Evolutionary conservation across 2,888 invertebrate genomes (phyloP).

Genomic region (Sarcophaga rosellei): DNA sequence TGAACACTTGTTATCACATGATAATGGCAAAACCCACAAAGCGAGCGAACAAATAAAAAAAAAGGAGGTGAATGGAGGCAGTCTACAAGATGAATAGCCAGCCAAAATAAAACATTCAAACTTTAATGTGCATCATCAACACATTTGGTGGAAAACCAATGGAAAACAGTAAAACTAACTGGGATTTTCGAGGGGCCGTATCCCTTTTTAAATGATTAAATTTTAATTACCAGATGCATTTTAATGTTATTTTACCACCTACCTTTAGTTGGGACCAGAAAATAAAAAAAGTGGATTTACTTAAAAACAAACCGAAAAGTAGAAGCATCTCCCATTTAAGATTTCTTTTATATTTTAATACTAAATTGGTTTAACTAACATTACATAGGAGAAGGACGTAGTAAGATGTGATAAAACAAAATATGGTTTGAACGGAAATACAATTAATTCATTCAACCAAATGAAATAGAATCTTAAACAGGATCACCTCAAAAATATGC

Average conservation of each 20-base stretch:
- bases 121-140: background rate
- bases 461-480: no score
- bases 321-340: no score
- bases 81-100: background rate
- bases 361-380: no score
- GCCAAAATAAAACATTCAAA: conserved; percentile 20
- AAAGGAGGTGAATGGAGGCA: background rate
- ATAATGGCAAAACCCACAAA: conserved; percentile 25
- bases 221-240: conserved; percentile 56
- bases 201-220: conserved; percentile 51
- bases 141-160: conserved; percentile 14
- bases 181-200: background rate
- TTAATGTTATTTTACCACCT: conserved; percentile 8
- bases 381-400: no score
- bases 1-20: conserved; percentile 24
- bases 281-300: no score
- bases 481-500: no score
- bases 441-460: no score
- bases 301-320: no score
- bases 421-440: no score
- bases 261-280: accelerated
- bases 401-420: no score
- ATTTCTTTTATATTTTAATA: no score
- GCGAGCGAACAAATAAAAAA: no score
- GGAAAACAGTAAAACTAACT: background rate